Conservation (phyloP, 2,888 invertebrate genomes). For the Galerucella pusilla region DNA sequence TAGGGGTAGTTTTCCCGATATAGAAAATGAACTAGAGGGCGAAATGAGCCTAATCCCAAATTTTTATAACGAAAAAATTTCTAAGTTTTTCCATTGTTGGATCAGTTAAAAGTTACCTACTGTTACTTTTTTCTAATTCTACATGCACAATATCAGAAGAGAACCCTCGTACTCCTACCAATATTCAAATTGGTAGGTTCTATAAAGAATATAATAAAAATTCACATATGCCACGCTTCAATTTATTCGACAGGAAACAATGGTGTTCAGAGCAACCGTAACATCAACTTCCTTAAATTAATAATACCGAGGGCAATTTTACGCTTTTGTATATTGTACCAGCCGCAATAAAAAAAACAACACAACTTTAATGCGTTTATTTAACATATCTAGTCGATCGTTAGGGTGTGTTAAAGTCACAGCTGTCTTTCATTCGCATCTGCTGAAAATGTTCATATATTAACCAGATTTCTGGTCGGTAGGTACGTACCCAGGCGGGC, state of each 20-base stretch:
- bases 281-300: conserved; percentile 1
- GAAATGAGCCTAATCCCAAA: too few species aligned
- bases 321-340: neutral
- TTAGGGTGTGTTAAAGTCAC: conserved; percentile 18
- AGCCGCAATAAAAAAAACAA: conserved; percentile 4
- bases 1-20: too few species aligned
- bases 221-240: neutral
- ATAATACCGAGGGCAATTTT: neutral
- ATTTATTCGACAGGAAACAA: conserved; percentile 7
- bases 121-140: too few species aligned
- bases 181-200: neutral
- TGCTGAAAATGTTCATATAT: conserved; percentile 20
- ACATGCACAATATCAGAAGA: too few species aligned
- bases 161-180: neutral
- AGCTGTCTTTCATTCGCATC: conserved; percentile 24
- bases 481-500: conserved; percentile 11
- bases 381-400: conserved; percentile 3
- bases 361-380: conserved; percentile 4
- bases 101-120: too few species aligned
- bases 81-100: too few species aligned
- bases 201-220: neutral
- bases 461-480: conserved; percentile 14
- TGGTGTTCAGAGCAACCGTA: neutral
- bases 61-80: too few species aligned
- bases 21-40: too few species aligned